Conservation (phyloP, 1,140 invertebrate species). For the Bursaphelenchus mucronatus region DNA sequence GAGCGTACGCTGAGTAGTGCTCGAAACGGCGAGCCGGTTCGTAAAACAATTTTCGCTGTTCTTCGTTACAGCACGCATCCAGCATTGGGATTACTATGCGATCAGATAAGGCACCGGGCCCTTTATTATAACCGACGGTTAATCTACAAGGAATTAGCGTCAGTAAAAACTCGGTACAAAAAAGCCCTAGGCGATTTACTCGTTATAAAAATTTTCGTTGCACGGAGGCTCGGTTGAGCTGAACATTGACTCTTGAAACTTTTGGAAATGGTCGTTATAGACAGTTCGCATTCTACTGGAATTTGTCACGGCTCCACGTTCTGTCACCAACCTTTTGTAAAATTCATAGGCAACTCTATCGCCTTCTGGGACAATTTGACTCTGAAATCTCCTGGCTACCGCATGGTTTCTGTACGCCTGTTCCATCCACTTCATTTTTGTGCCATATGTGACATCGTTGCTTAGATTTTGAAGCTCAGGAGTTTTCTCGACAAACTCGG, state of each 20-base stretch:
- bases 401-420: constrained; percentile 8
- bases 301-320: no score
- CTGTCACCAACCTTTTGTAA: background rate
- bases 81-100: no score
- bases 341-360: background rate
- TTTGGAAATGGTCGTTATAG: no score
- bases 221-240: no score
- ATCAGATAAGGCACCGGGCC: no score
- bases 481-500: constrained; percentile 4
- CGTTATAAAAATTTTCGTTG: no score
- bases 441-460: background rate
- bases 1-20: constrained; percentile 87
- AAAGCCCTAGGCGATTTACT: no score
- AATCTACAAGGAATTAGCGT: constrained; percentile 73
- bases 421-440: background rate
- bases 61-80: no score
- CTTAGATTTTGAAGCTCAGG: background rate
- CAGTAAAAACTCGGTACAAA: no score
- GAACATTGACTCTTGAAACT: no score
- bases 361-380: background rate
- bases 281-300: no score
- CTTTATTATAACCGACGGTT: constrained; percentile 65
- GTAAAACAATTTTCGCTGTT: no score
- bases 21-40: constrained; percentile 52
- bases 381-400: background rate